Conservation (phyloP, 2,888 invertebrate species). For the Chalcis sispes region DNA sequence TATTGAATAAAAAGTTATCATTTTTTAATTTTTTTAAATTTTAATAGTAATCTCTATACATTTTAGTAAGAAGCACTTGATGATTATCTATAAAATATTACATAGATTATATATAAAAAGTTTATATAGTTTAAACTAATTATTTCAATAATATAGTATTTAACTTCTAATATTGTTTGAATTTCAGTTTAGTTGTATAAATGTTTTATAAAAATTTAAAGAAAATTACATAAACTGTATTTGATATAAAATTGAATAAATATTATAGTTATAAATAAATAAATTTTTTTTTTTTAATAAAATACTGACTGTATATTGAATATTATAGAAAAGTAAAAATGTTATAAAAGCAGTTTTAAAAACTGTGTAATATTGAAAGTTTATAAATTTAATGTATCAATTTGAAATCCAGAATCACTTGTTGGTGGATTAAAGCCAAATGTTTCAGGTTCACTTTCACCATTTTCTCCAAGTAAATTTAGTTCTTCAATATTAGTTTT, state of each 20-base stretch:
- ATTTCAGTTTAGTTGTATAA: slow-evolving; percentile 5
- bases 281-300: slow-evolving; percentile 53
- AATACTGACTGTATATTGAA: slow-evolving; percentile 41
- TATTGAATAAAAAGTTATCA: too few species aligned
- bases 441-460: slow-evolving; percentile 57
- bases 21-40: neutral
- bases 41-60: neutral
- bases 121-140: neutral
- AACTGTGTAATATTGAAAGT: slow-evolving; percentile 32
- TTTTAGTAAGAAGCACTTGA: neutral
- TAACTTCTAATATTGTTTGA: neutral
- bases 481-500: slow-evolving; percentile 66
- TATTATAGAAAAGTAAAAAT: slow-evolving; percentile 55
- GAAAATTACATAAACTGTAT: neutral
- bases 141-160: neutral
- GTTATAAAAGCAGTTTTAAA: slow-evolving; percentile 49
- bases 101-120: neutral
- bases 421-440: slow-evolving; percentile 49
- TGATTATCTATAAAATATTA: neutral
- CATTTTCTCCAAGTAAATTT: slow-evolving; percentile 65
- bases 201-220: neutral
- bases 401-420: slow-evolving; percentile 60
- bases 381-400: slow-evolving; percentile 66
- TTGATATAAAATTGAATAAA: slow-evolving; percentile 9
- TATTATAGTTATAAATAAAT: slow-evolving; percentile 40